Conservation (phyloP, 2,113 vertebrate genomes). For the Rostratula benghalensis region DNA sequence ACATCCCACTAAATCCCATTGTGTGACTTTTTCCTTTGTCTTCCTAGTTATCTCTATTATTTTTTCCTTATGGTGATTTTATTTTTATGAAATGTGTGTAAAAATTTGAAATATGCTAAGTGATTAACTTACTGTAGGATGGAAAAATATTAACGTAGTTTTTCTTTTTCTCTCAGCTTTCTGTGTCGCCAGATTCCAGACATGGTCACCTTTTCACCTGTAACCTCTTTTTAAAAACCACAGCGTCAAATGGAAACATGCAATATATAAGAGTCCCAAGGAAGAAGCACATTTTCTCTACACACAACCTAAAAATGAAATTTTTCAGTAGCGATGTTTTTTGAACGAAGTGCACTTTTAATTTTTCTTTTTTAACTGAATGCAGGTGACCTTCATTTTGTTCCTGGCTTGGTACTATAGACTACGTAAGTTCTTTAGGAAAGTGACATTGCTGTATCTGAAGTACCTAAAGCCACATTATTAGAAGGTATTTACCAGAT, state of each 20-base stretch:
- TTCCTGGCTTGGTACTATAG: neutral
- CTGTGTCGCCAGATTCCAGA: constrained; percentile 5
- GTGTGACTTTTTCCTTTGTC: neutral
- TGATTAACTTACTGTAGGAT: neutral
- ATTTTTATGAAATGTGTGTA: neutral
- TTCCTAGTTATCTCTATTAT: neutral
- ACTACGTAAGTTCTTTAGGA: neutral
- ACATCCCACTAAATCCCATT: neutral
- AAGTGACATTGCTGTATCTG: neutral
- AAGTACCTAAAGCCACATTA: neutral
- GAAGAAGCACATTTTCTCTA: constrained; percentile 59
- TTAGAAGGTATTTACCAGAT: neutral
- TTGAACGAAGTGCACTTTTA: constrained; percentile 9
- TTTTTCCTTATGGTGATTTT: neutral
- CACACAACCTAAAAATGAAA: constrained; percentile 42
- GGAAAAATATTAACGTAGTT: neutral
- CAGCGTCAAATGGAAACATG: neutral
- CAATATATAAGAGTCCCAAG: constrained; percentile 32
- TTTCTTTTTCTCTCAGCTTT: constrained; percentile 49
- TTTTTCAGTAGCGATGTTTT: constrained; percentile 57
- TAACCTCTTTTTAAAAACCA: constrained; percentile 65
- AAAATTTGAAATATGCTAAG: neutral
- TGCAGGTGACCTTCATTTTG: neutral
- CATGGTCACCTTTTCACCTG: constrained; percentile 33
- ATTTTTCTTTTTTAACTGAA: neutral